Conservation (phyloP, 2,797 vertebrate genomes). For the Numenius phaeopus region DNA sequence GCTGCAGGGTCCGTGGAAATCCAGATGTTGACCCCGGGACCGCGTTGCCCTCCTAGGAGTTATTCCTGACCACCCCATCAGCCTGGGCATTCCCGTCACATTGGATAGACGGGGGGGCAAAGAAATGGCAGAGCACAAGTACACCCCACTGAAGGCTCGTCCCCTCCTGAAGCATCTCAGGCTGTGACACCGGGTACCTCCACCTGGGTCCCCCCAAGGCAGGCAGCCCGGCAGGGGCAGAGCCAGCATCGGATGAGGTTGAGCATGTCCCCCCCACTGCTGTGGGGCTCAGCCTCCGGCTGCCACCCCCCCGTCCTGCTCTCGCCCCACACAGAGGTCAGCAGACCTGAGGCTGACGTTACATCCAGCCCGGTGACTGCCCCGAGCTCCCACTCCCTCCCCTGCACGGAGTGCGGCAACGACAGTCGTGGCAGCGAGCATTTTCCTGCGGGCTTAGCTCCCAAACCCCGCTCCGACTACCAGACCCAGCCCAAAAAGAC, state of each 20-base stretch:
- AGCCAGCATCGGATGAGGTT: accelerated
- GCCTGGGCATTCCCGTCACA: not conserved
- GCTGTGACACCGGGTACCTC: not conserved
- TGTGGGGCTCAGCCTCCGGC: not conserved
- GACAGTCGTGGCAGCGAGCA: accelerated
- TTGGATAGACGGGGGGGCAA: accelerated
- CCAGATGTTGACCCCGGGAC: not conserved
- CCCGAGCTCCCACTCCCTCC: not conserved
- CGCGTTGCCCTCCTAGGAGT: accelerated
- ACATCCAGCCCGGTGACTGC: accelerated
- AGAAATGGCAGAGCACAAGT: not conserved
- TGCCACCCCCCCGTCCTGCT: not conserved
- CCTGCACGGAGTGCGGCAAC: not conserved
- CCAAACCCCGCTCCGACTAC: accelerated
- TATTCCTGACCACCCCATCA: not conserved
- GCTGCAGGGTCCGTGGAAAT: not conserved
- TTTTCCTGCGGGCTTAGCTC: not conserved
- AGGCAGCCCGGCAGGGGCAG: not conserved
- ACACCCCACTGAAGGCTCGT: accelerated
- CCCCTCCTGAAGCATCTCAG: not conserved
- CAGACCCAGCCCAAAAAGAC: too few species aligned
- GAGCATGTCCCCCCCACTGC: not conserved
- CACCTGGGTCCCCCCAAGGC: not conserved
- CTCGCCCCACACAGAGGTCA: not conserved
- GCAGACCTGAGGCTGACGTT: accelerated